Percentiles rank a stretch among this genome's conserved stretches.
Evolutionary conservation across 2,113 vertebrate genomes (phyloP).

Genomic region (Tursiops truncatus): DNA sequence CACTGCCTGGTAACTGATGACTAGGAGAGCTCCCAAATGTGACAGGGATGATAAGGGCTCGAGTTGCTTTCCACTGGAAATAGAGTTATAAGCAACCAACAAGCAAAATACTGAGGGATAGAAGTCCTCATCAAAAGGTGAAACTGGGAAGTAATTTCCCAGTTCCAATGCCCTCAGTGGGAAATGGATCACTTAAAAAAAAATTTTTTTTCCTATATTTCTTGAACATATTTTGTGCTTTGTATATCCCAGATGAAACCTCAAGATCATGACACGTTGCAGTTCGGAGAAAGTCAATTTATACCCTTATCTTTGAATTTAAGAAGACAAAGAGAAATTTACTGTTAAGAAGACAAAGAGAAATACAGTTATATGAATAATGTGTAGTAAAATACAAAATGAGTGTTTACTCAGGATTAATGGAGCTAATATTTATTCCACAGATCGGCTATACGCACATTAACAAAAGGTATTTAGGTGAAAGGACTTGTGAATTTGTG

Average conservation of each 20-base stretch:
- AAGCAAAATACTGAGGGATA: neutral
- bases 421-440: neutral
- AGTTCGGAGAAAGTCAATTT: neutral
- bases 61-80: neutral
- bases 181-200: neutral
- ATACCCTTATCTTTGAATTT: neutral
- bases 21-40: neutral
- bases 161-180: neutral
- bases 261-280: neutral
- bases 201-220: neutral
- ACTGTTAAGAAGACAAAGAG: neutral
- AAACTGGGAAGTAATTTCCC: neutral
- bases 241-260: neutral
- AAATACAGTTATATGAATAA: neutral
- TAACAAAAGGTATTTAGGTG: neutral
- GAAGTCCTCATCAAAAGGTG: neutral
- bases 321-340: neutral
- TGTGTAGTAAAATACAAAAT: neutral
- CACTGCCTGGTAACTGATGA: neutral
- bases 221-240: neutral
- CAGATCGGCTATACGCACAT: neutral
- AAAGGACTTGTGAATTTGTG: neutral
- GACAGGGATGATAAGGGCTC: neutral
- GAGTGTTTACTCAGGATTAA: neutral
- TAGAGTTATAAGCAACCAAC: neutral